A percentile compares a stretch with the other conserved stretches of the same genome.
Conservation (phyloP, 2,888 invertebrate genomes). For the Diarsia rubi region DNA sequence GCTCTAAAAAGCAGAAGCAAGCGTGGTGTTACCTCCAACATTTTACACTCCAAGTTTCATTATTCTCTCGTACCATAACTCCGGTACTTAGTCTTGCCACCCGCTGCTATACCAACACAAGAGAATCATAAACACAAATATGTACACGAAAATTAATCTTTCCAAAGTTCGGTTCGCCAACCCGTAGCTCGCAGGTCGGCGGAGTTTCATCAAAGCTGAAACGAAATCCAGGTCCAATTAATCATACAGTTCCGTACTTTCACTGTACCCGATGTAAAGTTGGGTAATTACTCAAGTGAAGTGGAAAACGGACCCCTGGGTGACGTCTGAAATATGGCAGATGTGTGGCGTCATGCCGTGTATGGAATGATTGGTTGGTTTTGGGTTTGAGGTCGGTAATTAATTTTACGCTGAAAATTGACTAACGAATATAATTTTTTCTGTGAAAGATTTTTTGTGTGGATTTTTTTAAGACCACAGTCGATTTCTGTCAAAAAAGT, state of each 20-base stretch:
- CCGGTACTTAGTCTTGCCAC: neutral
- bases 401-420: conserved; percentile 11
- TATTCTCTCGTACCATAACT: neutral
- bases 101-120: neutral
- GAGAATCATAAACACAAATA: conserved; percentile 11
- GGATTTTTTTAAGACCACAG: neutral
- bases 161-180: conserved; percentile 33
- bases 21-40: neutral
- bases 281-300: conserved; percentile 63
- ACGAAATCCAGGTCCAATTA: conserved; percentile 61
- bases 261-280: conserved; percentile 54
- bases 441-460: neutral
- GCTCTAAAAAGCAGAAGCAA: neutral
- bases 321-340: conserved; percentile 40
- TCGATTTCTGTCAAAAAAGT: neutral
- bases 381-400: conserved; percentile 7
- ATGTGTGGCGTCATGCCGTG: conserved; percentile 46
- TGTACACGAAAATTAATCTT: conserved; percentile 48
- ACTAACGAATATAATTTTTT: neutral
- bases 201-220: conserved; percentile 51
- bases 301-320: conserved; percentile 49
- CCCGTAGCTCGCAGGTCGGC: conserved; percentile 39
- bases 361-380: conserved; percentile 18
- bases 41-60: neutral
- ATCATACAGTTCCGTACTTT: conserved; percentile 56